Evolutionary conservation across 2,797 vertebrate species (phyloP).

Genomic region (Gymnodraco acuticeps): DNA sequence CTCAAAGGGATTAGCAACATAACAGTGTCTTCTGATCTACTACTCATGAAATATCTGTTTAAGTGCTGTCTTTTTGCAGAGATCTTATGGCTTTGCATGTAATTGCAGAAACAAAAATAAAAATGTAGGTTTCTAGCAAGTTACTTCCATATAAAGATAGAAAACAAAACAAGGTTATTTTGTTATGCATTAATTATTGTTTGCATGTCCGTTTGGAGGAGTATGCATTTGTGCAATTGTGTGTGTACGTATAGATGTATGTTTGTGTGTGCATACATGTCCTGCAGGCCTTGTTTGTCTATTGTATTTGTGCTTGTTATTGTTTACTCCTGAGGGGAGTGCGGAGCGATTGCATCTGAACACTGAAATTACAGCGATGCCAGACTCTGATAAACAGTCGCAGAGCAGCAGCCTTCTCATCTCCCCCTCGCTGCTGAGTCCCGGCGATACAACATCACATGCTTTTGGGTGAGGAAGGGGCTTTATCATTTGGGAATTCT

Average conservation of each 20-base stretch:
- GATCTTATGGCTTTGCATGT: background rate
- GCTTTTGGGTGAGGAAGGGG: conserved; percentile 23
- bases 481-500: conserved; percentile 15
- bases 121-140: background rate
- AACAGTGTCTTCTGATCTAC: background rate
- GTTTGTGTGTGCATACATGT: conserved; percentile 60
- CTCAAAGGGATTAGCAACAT: background rate
- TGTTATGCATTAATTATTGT: conserved; percentile 47
- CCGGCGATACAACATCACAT: conserved; percentile 31
- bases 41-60: conserved; percentile 4
- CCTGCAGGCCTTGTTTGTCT: conserved; percentile 85
- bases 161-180: conserved; percentile 11
- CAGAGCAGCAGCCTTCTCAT: conserved; percentile 66
- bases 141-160: background rate
- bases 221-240: conserved; percentile 25
- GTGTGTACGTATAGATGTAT: conserved; percentile 18
- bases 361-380: conserved; percentile 88
- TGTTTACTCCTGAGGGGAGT: conserved; percentile 86
- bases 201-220: background rate
- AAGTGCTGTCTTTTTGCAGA: background rate
- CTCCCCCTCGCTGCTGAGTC: conserved; percentile 33
- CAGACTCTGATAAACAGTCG: conserved; percentile 80
- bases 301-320: conserved; percentile 85
- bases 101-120: background rate
- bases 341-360: conserved; percentile 86